Conservation (phyloP, 2,113 vertebrate species). For the Amblyornis subalaris region DNA sequence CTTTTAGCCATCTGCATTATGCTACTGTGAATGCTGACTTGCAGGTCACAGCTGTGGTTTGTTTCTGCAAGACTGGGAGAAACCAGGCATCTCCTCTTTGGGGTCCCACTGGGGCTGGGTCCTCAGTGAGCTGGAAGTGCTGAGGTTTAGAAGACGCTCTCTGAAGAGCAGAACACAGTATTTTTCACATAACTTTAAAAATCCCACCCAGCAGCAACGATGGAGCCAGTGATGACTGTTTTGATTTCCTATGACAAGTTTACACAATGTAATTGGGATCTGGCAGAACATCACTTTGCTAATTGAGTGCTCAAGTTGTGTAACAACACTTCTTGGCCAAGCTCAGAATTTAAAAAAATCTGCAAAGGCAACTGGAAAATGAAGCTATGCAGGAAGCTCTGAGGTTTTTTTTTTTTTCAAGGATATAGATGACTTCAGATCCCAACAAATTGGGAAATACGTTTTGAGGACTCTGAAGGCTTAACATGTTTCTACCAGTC, state of each 20-base stretch:
- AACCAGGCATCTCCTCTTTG: neutral
- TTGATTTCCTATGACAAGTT: slow-evolving; percentile 12
- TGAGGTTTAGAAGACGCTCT: neutral
- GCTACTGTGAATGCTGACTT: neutral
- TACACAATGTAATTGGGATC: neutral
- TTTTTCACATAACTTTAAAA: neutral
- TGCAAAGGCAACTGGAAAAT: neutral
- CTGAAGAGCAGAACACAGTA: neutral
- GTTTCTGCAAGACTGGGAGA: neutral
- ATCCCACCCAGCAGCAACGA: neutral
- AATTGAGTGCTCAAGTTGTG: neutral
- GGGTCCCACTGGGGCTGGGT: neutral
- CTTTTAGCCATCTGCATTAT: neutral
- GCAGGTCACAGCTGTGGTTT: neutral
- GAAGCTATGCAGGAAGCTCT: neutral
- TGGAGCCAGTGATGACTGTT: neutral
- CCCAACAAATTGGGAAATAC: neutral
- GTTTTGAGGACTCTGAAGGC: neutral
- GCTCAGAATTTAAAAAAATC: neutral
- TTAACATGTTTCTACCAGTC: neutral
- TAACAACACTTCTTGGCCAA: neutral
- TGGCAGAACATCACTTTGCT: slow-evolving; percentile 2
- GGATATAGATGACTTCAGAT: neutral
- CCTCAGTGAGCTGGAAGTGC: neutral
- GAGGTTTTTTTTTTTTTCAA: neutral